Evolutionary conservation across 2,113 vertebrate species (phyloP).

Genomic region (Psittacus erithacus): DNA sequence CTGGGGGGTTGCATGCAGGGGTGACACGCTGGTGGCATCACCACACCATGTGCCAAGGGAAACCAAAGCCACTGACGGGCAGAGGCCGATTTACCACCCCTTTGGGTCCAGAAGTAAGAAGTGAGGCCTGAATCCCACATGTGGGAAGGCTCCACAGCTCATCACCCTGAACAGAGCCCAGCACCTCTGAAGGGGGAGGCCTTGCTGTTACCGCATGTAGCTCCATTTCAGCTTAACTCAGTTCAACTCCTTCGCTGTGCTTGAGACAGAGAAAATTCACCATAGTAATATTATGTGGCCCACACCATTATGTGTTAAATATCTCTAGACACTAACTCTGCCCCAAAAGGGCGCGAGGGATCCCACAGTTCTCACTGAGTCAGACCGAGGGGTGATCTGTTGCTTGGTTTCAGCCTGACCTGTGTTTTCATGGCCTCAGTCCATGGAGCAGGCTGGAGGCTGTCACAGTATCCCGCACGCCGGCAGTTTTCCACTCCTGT

Average conservation of each 20-base stretch:
- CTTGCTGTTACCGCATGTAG: neutral
- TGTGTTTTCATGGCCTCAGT: neutral
- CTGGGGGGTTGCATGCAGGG: neutral
- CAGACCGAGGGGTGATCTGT: neutral
- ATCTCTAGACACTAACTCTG: neutral
- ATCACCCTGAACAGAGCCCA: neutral
- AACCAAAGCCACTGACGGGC: rapidly evolving
- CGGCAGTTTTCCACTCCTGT: neutral
- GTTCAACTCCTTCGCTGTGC: neutral
- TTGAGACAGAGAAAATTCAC: neutral
- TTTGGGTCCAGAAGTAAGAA: neutral
- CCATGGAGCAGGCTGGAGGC: neutral
- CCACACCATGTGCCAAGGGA: neutral
- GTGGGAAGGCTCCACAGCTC: neutral
- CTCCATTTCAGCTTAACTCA: neutral
- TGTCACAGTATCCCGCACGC: neutral
- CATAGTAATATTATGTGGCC: neutral
- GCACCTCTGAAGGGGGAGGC: neutral
- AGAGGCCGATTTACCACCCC: rapidly evolving
- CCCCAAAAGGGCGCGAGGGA: neutral
- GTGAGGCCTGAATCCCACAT: rapidly evolving
- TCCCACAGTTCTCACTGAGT: neutral
- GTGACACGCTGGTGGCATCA: neutral
- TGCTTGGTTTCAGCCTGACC: neutral
- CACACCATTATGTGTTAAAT: neutral